A percentile compares a stretch with the other conserved stretches of the same genome.
Conservation (phyloP, 2,113 vertebrate species). For the Cottus gobio region DNA sequence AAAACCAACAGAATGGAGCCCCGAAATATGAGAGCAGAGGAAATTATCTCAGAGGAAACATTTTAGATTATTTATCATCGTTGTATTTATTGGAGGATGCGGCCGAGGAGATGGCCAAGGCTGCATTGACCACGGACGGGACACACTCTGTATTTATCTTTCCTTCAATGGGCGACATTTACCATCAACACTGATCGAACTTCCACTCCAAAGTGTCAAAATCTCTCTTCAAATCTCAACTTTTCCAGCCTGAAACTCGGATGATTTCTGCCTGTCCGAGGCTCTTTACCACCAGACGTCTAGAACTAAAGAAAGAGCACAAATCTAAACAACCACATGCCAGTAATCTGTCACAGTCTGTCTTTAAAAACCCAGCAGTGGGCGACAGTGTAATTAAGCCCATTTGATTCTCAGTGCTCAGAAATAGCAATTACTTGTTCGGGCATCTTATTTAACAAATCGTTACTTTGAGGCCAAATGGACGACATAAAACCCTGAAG, state of each 20-base stretch:
- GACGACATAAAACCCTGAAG: neutral
- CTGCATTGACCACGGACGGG: no score
- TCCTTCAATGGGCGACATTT: neutral
- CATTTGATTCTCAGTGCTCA: neutral
- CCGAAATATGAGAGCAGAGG: no score
- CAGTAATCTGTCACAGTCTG: neutral
- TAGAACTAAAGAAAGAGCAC: neutral
- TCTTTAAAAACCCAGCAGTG: neutral
- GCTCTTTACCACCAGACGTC: neutral
- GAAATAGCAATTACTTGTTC: neutral
- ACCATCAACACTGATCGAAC: neutral
- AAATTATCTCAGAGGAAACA: no score
- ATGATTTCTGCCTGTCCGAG: neutral
- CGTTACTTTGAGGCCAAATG: neutral
- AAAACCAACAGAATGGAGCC: no score
- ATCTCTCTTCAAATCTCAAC: neutral
- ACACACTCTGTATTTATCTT: no score
- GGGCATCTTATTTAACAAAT: neutral
- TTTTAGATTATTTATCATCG: no score
- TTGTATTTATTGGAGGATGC: no score
- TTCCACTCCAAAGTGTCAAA: neutral
- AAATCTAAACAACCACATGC: neutral
- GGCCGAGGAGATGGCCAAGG: no score
- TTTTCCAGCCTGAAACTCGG: neutral
- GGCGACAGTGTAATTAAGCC: neutral